Evolutionary conservation across 2,797 vertebrate species (phyloP).

Genomic region (Alcedo quadribrachys): DNA sequence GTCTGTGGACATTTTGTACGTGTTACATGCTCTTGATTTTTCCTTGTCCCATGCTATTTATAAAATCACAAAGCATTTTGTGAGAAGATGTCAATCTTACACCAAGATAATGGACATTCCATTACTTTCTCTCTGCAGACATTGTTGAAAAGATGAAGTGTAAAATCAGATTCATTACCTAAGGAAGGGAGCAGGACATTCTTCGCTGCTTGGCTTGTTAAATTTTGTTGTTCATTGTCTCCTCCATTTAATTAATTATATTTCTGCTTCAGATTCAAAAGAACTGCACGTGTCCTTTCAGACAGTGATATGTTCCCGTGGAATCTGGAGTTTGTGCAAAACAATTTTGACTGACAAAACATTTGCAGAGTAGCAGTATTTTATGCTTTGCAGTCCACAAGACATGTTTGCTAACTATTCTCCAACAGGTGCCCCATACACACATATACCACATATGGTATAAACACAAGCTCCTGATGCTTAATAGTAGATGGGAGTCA

Average conservation of each 20-base stretch:
- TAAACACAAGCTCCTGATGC: neutral
- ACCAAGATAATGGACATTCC: constrained; percentile 38
- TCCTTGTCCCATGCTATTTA: neutral
- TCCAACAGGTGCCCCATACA: neutral
- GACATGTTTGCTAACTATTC: neutral
- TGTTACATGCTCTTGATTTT: neutral
- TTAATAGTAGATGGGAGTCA: neutral
- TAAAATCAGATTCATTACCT: constrained; percentile 70
- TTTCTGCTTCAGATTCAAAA: constrained; percentile 8
- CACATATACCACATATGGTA: too few species aligned
- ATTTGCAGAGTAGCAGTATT: neutral
- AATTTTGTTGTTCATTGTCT: constrained; percentile 13
- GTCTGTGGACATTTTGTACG: neutral
- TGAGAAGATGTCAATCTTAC: constrained; percentile 3
- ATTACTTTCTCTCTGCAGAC: constrained; percentile 41
- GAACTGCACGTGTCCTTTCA: neutral
- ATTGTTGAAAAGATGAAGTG: constrained; percentile 49
- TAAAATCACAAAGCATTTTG: constrained; percentile 17
- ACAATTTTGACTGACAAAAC: neutral
- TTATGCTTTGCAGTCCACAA: neutral
- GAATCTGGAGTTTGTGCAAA: neutral
- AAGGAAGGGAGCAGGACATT: constrained; percentile 28
- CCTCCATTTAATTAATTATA: constrained; percentile 48
- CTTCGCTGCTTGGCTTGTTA: constrained; percentile 44
- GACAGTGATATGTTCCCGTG: neutral